phyloP scores from a whole-genome alignment of 92 coral and sea anemone species.

The Parazoanthus darwini region DNA sequence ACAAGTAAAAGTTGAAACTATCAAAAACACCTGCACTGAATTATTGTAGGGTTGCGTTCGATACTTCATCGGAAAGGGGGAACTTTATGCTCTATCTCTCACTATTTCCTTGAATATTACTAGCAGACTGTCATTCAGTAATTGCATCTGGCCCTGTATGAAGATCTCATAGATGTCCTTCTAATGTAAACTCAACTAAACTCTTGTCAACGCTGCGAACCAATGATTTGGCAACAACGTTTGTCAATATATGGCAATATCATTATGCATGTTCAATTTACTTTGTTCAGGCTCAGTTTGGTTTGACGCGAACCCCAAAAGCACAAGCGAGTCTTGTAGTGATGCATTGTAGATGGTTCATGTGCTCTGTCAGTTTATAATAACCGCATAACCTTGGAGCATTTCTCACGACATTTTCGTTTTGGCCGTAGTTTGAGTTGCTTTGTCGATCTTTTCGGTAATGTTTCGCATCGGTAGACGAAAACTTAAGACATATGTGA shows the following conservation, averaged over 20 bases:
- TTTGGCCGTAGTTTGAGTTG: not conserved
- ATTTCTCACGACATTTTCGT: not conserved
- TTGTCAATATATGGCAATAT: slow-evolving; percentile 4
- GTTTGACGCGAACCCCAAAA: not conserved
- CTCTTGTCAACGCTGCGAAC: not conserved
- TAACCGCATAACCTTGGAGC: not conserved
- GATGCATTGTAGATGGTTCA: not conserved
- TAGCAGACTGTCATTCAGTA: not conserved
- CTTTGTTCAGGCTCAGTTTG: not conserved
- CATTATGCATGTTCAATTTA: not conserved
- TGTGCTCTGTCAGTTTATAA: not conserved
- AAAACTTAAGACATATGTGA: slow-evolving; percentile 32
- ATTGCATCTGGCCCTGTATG: slow-evolving; percentile 24
- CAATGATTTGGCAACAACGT: slow-evolving; percentile 15
- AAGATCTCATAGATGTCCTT: slow-evolving; percentile 1
- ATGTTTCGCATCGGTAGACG: slow-evolving; percentile 37
- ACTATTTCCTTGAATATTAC: not conserved
- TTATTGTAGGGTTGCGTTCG: too few relatives aligned
- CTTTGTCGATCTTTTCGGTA: not conserved
- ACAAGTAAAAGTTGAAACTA: too few relatives aligned
- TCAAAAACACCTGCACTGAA: too few relatives aligned
- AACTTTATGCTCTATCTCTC: not conserved
- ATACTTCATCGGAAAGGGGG: not conserved
- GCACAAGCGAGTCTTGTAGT: not conserved
- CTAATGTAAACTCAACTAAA: slow-evolving; percentile 25